Conservation (phyloP, 2,888 invertebrate genomes). For the Parnassius orleans region DNA sequence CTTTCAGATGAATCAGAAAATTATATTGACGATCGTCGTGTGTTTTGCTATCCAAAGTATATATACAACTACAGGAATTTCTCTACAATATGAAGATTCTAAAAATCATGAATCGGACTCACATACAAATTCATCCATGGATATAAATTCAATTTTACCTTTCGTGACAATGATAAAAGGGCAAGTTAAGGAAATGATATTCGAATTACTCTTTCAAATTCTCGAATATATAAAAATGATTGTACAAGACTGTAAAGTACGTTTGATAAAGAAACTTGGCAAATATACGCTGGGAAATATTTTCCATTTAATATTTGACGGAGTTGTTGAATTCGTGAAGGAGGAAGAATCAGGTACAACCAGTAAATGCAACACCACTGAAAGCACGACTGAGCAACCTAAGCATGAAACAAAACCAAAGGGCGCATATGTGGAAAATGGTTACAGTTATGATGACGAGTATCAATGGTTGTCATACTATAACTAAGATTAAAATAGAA, state of each 20-base stretch:
- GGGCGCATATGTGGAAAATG: neutral
- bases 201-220: slow-evolving; percentile 42
- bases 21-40: slow-evolving; percentile 13
- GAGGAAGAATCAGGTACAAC: slow-evolving; percentile 22
- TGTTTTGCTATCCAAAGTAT: slow-evolving; percentile 5
- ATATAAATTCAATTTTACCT: slow-evolving; percentile 39
- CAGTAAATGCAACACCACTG: slow-evolving; percentile 1
- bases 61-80: neutral
- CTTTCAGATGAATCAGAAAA: slow-evolving; percentile 39
- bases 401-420: neutral
- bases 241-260: slow-evolving; percentile 45
- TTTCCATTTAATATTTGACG: slow-evolving; percentile 45
- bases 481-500: slow-evolving; percentile 4
- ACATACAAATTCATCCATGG: slow-evolving; percentile 32
- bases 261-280: slow-evolving; percentile 47
- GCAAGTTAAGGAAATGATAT: slow-evolving; percentile 47
- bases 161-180: slow-evolving; percentile 39
- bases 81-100: neutral
- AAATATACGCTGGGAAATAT: slow-evolving; percentile 49
- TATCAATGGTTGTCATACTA: slow-evolving; percentile 12
- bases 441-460: neutral
- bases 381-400: slow-evolving; percentile 7
- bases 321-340: slow-evolving; percentile 43
- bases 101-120: slow-evolving; percentile 16
- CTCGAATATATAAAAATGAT: slow-evolving; percentile 39